These are phyloP conservation scores for Myotis daubentonii DNA, from an alignment of 2,797 vertebrate species.

Conservation along the genomic window DNA sequence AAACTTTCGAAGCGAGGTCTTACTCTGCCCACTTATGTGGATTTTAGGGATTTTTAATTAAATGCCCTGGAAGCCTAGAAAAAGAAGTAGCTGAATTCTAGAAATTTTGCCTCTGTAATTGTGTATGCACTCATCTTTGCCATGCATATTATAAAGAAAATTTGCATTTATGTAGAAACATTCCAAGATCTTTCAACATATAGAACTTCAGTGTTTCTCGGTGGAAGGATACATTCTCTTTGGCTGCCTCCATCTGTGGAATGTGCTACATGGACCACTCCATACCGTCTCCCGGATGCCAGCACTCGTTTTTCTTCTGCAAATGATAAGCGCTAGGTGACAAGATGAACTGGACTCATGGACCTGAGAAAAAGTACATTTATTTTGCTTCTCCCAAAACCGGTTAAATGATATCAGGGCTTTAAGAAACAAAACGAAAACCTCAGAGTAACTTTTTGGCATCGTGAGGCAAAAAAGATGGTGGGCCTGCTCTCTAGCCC, in stretches of 20 bases:
- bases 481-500: not conserved
- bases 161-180: constrained; percentile 9
- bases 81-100: not conserved
- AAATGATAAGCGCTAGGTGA: not conserved
- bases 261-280: not conserved
- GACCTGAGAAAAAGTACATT: not conserved
- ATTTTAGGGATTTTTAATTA: constrained; percentile 24
- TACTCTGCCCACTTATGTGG: not conserved
- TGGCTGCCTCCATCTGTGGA: not conserved
- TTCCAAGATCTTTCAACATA: constrained; percentile 7
- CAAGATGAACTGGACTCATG: not conserved
- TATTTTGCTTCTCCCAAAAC: not conserved
- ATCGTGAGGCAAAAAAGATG: not conserved
- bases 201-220: not conserved
- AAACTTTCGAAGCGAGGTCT: not conserved
- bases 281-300: not conserved
- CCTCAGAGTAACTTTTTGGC: not conserved
- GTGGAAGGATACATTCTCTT: not conserved
- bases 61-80: not conserved
- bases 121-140: not conserved
- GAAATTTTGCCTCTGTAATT: not conserved
- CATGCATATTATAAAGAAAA: not conserved
- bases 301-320: not conserved
- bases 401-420: not conserved
- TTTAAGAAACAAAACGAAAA: not conserved